Percentiles rank a stretch among this genome's conserved stretches.
phyloP scores from a whole-genome alignment of 2,888 invertebrate species.

The Falcaria lacertinaria region DNA sequence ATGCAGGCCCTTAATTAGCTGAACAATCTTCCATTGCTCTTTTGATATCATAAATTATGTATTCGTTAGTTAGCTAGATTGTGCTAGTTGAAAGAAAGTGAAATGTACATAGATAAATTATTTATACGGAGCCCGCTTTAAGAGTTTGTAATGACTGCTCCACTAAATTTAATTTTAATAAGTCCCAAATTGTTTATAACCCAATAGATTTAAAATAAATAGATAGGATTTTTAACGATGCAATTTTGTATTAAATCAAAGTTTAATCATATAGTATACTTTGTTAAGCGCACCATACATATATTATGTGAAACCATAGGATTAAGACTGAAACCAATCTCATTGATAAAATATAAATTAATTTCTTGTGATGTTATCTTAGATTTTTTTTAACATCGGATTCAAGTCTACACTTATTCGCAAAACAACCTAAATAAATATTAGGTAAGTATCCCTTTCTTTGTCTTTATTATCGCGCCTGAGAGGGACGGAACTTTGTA shows the following conservation, averaged over 20 bases:
- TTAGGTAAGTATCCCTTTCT: too few species aligned
- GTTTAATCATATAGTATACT: conserved; percentile 23
- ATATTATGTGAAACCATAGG: conserved; percentile 29
- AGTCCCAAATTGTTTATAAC: conserved; percentile 38
- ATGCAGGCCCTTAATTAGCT: conserved; percentile 1
- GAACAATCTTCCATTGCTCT: conserved; percentile 31
- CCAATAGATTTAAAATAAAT: conserved; percentile 18
- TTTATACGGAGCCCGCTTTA: neutral
- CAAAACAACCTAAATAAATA: too few species aligned
- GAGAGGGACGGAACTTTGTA: too few species aligned
- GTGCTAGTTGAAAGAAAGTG: conserved; percentile 24
- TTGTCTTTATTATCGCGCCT: too few species aligned
- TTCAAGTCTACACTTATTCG: too few species aligned
- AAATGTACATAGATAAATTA: conserved; percentile 6
- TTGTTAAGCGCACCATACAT: too few species aligned
- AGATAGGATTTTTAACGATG: conserved; percentile 56
- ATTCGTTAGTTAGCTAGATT: conserved; percentile 20
- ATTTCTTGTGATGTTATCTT: too few species aligned
- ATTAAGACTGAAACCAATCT: conserved; percentile 69
- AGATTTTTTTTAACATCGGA: too few species aligned
- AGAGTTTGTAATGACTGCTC: conserved; percentile 3
- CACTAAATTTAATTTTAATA: conserved; percentile 22
- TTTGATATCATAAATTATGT: conserved; percentile 22
- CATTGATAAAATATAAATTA: conserved; percentile 20
- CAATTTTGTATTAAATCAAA: conserved; percentile 51